These are phyloP conservation scores for Drosophila sulfurigaster DNA, from an alignment of 1,140 invertebrate species.

Conservation along the genomic window DNA sequence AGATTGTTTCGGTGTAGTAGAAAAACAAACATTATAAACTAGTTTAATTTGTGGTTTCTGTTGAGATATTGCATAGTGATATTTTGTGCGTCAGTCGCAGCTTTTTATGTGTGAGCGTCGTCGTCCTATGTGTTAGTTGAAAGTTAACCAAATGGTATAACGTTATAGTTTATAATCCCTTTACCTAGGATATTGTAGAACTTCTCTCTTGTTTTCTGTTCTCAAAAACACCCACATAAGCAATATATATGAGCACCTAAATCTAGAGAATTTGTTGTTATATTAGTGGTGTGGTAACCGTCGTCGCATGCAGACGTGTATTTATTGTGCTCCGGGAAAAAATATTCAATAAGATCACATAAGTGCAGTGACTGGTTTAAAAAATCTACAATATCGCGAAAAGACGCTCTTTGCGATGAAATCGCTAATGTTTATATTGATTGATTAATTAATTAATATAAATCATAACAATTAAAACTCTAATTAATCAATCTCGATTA, in stretches of 20 bases:
- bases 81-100: conserved; percentile 38
- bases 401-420: too few species aligned
- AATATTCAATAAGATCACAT: too few species aligned
- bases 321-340: too few species aligned
- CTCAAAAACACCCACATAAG: conserved; percentile 5
- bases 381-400: too few species aligned
- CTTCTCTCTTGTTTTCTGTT: conserved; percentile 9
- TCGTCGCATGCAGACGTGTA: too few species aligned
- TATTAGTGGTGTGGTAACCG: too few species aligned
- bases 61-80: conserved; percentile 47
- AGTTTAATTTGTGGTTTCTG: conserved; percentile 3
- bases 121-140: conserved; percentile 48
- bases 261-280: conserved; percentile 2
- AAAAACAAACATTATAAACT: neutral
- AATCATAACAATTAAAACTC: too few species aligned
- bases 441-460: too few species aligned
- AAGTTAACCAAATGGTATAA: conserved; percentile 50
- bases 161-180: neutral
- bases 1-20: conserved; percentile 48
- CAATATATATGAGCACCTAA: conserved; percentile 26
- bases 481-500: too few species aligned
- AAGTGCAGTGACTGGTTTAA: too few species aligned
- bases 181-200: neutral
- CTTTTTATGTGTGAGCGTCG: conserved; percentile 43
- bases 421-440: too few species aligned